These are phyloP conservation scores for Alethe diademata DNA, from an alignment of 2,113 vertebrate genomes.

Conservation along the genomic window DNA sequence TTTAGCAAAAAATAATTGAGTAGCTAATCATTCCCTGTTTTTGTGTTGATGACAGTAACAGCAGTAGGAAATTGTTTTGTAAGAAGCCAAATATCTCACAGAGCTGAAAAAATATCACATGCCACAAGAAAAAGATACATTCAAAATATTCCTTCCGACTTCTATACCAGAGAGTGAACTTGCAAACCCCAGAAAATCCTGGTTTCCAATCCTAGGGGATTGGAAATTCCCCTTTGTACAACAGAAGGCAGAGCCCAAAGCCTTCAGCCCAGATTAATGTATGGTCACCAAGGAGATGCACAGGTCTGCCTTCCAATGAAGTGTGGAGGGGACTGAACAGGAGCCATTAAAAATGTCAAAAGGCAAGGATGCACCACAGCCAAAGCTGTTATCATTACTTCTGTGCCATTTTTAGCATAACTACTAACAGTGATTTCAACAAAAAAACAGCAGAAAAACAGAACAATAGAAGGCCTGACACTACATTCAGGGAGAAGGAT, in stretches of 20 bases:
- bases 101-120: conserved; percentile 82
- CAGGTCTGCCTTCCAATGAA: neutral
- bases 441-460: neutral
- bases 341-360: neutral
- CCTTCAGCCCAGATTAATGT: fast-evolving
- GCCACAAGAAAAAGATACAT: neutral
- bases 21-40: neutral
- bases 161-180: neutral
- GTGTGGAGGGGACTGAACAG: neutral
- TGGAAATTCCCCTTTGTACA: neutral
- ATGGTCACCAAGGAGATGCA: neutral
- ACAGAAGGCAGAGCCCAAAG: neutral
- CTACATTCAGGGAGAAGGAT: neutral
- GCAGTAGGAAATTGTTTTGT: conserved; percentile 66
- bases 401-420: neutral
- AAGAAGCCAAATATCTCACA: conserved; percentile 75
- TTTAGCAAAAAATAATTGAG: neutral
- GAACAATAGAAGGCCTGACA: neutral
- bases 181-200: neutral
- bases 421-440: neutral
- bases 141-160: neutral
- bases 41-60: neutral
- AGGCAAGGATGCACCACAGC: neutral
- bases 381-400: neutral
- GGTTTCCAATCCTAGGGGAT: fast-evolving